Percentiles rank a stretch among this genome's conserved stretches.
phyloP scores from a whole-genome alignment of 2,113 vertebrate species.

The Actinemys pallida region DNA sequence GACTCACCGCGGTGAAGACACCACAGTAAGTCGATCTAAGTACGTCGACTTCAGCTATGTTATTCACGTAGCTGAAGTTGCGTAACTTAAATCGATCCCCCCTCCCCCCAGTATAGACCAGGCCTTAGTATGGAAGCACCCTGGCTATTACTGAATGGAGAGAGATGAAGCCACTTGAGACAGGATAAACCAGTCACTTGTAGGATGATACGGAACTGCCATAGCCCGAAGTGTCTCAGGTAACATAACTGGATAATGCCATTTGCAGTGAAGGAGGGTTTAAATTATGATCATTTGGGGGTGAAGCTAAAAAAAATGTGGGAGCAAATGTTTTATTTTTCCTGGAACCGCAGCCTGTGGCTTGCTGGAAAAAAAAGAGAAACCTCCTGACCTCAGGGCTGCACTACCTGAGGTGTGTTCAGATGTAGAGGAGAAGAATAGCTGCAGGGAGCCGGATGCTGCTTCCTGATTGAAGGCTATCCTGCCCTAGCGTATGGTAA shows the following conservation, averaged over 20 bases:
- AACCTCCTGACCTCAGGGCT: neutral
- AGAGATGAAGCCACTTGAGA: accelerated
- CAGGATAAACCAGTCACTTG: neutral
- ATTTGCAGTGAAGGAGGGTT: neutral
- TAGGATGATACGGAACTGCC: neutral
- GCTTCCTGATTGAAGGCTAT: neutral
- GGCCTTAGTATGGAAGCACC: accelerated
- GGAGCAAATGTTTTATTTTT: neutral
- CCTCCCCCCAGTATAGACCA: too few relatives aligned
- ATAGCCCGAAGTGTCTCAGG: slow-evolving; percentile 47
- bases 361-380: neutral
- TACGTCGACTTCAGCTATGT: too few relatives aligned
- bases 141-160: neutral
- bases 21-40: too few relatives aligned
- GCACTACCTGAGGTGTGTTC: neutral
- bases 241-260: slow-evolving; percentile 41
- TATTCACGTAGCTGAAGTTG: too few relatives aligned
- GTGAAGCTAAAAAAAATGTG: neutral
- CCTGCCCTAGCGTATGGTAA: neutral
- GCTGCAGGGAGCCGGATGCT: neutral
- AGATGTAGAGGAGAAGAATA: neutral
- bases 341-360: neutral
- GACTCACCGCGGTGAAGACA: too few relatives aligned
- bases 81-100: too few relatives aligned
- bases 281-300: neutral